Evolutionary conservation across 30 jellyfish, hydroid and myxozoan genomes (phyloP).

Genomic region (Kudoa iwatai): DNA sequence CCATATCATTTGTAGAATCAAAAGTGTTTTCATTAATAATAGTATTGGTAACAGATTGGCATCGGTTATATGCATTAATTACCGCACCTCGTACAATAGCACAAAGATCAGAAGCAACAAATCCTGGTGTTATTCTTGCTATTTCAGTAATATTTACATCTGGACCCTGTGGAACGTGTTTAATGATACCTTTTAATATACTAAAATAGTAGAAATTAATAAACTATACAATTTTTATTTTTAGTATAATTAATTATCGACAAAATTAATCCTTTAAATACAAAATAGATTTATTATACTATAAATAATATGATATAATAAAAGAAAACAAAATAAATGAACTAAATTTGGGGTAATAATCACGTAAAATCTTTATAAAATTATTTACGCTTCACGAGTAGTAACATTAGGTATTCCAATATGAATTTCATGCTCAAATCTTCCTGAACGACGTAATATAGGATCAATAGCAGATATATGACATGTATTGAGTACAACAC

Average conservation of each 20-base stretch:
- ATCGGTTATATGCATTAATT: not conserved
- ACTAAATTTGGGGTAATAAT: no score
- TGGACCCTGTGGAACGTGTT: slow-evolving; percentile 12
- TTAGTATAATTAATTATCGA: not conserved
- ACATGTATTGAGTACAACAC: no score
- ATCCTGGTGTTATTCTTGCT: slow-evolving; percentile 79
- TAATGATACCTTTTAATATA: slow-evolving; percentile 24
- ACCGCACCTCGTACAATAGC: slow-evolving; percentile 91
- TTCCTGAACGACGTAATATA: slow-evolving; percentile 75
- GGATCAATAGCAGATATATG: slow-evolving; percentile 80
- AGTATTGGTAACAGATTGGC: not conserved
- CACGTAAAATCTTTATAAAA: no score
- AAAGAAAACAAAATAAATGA: no score
- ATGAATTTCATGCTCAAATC: slow-evolving; percentile 77
- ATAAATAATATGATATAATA: no score
- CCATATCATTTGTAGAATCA: not conserved
- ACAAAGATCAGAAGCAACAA: slow-evolving; percentile 75
- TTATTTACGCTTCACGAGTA: slow-evolving; percentile 21
- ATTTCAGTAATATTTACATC: slow-evolving; percentile 7
- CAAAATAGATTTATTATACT: no score
- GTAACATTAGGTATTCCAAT: slow-evolving; percentile 54
- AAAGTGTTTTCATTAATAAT: not conserved
- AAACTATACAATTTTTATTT: not conserved
- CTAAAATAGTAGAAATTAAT: slow-evolving; percentile 2
- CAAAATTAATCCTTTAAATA: no score